Base-by-base conservation (phyloP, 2,888 invertebrate species). In the Augochlorella aurata region DNA sequence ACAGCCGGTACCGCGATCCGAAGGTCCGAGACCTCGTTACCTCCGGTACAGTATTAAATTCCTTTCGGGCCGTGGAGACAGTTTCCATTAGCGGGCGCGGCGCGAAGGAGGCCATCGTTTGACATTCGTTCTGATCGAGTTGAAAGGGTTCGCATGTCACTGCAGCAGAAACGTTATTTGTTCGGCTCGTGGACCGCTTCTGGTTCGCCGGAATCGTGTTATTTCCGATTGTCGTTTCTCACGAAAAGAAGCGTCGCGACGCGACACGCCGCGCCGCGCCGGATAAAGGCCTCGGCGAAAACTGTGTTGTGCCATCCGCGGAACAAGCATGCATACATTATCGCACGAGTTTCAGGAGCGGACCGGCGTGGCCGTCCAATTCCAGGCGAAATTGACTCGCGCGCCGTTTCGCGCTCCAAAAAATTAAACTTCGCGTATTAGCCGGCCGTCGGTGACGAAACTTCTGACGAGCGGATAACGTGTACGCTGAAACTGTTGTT, bases 191-290 rank as follows among this genome's bases (percentile, higher is more conserved):
- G 77, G 44, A 44, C 21, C 58, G 58, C 29, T 18, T 61, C 29
- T 61, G n/a, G 47, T 38, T 72, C 76, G 71, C 82, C 80, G 74
- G 81, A 79, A 90, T 87, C 85, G 84, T 85, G 88, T 91, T 87
- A 92, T 92, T 91, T 91, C 90, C 91, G 90, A 90, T 87, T 88
- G 87, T 87, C 92, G 89, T 90, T 91, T 90, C 90, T 91, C 91
- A 90, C 66, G 80, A 81, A 78, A 78, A 83, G 73, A 65, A 66
- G 63, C 71, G 74, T 54, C 54, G 61, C 58, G 29, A 52, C 29
- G 80, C 69, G 47, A 29, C 68, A 61, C 58, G 10, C 10, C 47
- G 47, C 10, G 47, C 47, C 77, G 79, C 29, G 29, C 2, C 54
- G 54, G 54, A 14, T 58, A 14, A 58, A 58, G 24, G 2, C 7